Evolutionary conservation across 2,113 vertebrate species (phyloP).

Genomic region (Aspidoscelis tigris): DNA sequence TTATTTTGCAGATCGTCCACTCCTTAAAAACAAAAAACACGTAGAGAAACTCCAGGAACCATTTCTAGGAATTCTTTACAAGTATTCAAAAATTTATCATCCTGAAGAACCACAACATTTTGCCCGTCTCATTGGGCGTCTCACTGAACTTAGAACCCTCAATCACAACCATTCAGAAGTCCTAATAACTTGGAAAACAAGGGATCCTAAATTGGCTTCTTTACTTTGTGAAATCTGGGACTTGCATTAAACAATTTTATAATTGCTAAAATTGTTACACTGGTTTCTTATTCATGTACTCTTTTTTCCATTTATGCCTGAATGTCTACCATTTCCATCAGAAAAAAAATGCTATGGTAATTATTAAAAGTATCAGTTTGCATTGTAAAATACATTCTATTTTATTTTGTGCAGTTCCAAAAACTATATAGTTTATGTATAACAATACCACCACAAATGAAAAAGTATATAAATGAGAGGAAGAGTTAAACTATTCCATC

Average conservation of each 20-base stretch:
- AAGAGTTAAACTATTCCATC: not conserved
- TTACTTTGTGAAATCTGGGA: constrained; percentile 74
- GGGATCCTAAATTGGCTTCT: constrained; percentile 60
- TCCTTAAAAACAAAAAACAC: constrained; percentile 81
- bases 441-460: not conserved
- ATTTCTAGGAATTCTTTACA: constrained; percentile 87
- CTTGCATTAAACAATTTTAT: constrained; percentile 59
- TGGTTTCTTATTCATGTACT: constrained; percentile 23
- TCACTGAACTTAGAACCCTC: constrained; percentile 89
- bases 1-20: constrained; percentile 81
- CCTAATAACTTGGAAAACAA: constrained; percentile 69
- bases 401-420: not conserved
- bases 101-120: constrained; percentile 85
- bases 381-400: not conserved
- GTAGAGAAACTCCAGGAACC: constrained; percentile 92
- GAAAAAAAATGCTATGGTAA: constrained; percentile 8
- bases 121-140: constrained; percentile 84
- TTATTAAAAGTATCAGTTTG: not conserved
- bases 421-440: not conserved
- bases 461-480: not conserved
- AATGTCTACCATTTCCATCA: constrained; percentile 12
- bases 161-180: constrained; percentile 88
- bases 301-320: constrained; percentile 19
- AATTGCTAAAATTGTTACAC: constrained; percentile 43
- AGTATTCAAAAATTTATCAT: constrained; percentile 78